These are phyloP conservation scores for Aethes cnicana DNA, from an alignment of 2,888 invertebrate species.

Conservation along the genomic window DNA sequence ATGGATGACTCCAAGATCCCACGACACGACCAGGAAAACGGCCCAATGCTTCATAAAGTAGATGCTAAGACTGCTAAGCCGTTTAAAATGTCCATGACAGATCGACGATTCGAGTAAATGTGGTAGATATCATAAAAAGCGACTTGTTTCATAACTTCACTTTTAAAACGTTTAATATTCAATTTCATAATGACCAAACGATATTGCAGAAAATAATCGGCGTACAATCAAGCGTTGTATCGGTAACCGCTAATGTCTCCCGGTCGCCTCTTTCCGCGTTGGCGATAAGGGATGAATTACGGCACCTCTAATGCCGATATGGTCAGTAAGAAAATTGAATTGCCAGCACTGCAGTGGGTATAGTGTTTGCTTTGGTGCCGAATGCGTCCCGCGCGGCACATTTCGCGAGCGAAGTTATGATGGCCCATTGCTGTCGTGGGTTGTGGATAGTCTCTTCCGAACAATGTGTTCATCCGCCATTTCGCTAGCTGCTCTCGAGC, in stretches of 20 bases:
- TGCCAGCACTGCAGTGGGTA: conserved; percentile 55
- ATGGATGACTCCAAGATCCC: too few species aligned
- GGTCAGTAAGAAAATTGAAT: conserved; percentile 79
- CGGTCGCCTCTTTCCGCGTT: conserved; percentile 19
- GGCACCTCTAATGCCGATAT: conserved; percentile 52
- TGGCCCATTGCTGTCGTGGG: conserved; percentile 46
- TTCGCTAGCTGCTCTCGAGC: conserved; percentile 28
- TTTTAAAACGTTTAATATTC: not conserved
- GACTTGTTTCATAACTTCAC: too few species aligned
- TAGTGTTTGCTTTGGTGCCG: conserved; percentile 67
- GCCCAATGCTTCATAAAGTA: too few species aligned
- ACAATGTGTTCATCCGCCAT: conserved; percentile 26
- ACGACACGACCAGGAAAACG: too few species aligned
- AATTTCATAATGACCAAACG: not conserved
- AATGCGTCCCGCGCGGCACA: conserved; percentile 74
- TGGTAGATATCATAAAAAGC: too few species aligned
- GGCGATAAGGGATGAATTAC: conserved; percentile 40
- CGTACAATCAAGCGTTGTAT: conserved; percentile 16
- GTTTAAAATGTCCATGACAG: too few species aligned
- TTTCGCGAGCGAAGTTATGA: conserved; percentile 57
- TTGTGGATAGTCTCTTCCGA: too few species aligned
- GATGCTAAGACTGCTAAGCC: too few species aligned
- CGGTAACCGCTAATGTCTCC: conserved; percentile 26
- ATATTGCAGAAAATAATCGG: conserved; percentile 10
- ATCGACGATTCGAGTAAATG: too few species aligned